Evolutionary conservation across 2,797 vertebrate species (phyloP).

Genomic region (Odontamblyopus lacepedii): DNA sequence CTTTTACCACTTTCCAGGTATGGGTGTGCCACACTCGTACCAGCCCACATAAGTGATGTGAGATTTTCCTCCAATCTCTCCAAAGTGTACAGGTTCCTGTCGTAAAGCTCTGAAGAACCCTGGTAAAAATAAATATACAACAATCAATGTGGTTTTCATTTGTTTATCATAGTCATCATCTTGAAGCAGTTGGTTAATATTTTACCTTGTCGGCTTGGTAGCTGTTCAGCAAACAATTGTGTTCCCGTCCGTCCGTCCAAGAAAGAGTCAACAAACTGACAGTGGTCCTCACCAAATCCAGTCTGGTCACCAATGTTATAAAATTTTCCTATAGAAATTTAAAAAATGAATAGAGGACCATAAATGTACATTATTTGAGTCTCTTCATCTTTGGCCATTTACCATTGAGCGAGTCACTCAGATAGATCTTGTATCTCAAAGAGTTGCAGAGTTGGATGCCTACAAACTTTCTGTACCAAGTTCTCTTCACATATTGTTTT

Average conservation of each 20-base stretch:
- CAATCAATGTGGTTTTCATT: not conserved
- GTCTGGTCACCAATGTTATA: constrained; percentile 97
- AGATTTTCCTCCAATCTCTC: constrained; percentile 90
- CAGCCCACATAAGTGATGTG: constrained; percentile 91
- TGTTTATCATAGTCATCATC: not conserved
- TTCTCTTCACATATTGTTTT: constrained; percentile 92
- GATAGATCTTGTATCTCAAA: constrained; percentile 97
- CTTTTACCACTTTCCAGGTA: constrained; percentile 95
- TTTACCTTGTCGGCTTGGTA: constrained; percentile 84
- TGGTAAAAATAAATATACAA: constrained; percentile 57
- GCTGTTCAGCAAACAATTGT: constrained; percentile 81
- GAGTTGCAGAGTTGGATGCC: constrained; percentile 98
- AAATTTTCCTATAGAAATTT: constrained; percentile 85
- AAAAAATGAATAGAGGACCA: constrained; percentile 3
- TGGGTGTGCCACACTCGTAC: constrained; percentile 97
- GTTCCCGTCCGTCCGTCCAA: constrained; percentile 92
- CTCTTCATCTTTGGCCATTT: constrained; percentile 17
- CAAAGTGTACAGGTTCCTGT: constrained; percentile 93
- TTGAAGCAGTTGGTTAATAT: not conserved
- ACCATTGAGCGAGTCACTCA: constrained; percentile 96
- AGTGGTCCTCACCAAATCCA: constrained; percentile 95
- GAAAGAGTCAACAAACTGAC: constrained; percentile 98
- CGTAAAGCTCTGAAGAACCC: constrained; percentile 93
- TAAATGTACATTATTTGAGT: constrained; percentile 1
- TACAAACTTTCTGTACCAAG: constrained; percentile 98